Conservation (phyloP, 2,113 vertebrate species). For the Labrus mixtus region DNA sequence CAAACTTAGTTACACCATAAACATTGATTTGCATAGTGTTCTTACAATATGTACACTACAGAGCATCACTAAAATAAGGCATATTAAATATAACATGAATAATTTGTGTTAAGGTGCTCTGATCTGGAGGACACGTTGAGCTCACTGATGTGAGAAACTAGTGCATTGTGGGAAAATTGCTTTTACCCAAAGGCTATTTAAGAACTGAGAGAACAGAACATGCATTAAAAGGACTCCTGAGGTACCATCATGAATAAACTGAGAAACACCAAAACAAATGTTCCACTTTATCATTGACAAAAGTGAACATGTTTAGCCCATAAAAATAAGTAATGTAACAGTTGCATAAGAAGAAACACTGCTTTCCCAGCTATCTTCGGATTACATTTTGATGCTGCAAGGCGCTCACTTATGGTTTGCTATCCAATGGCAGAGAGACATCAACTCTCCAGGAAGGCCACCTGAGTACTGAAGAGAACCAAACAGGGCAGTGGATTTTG, state of each 20-base stretch:
- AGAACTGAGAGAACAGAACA: slow-evolving; percentile 1
- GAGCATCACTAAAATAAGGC: slow-evolving; percentile 70
- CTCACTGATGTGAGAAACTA: slow-evolving; percentile 26
- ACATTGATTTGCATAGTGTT: slow-evolving; percentile 75
- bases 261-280: slow-evolving; percentile 26
- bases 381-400: neutral
- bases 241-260: slow-evolving; percentile 49
- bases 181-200: slow-evolving; percentile 24
- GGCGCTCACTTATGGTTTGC: neutral
- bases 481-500: slow-evolving; percentile 8
- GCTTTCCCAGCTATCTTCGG: neutral
- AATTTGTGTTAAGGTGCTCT: slow-evolving; percentile 18
- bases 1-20: slow-evolving; percentile 48
- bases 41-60: slow-evolving; percentile 50
- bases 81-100: slow-evolving; percentile 35
- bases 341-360: slow-evolving; percentile 8
- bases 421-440: slow-evolving; percentile 15
- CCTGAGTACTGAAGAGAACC: slow-evolving; percentile 24
- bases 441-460: slow-evolving; percentile 34
- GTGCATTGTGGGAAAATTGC: slow-evolving; percentile 23
- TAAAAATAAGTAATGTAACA: slow-evolving; percentile 9
- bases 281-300: slow-evolving; percentile 4
- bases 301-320: neutral
- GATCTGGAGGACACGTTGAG: slow-evolving; percentile 30
- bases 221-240: slow-evolving; percentile 57